A percentile compares a stretch with the other conserved stretches of the same genome.
These are phyloP conservation scores for Dasypus novemcinctus DNA, from an alignment of 2,113 vertebrate species.

Conservation along the genomic window DNA sequence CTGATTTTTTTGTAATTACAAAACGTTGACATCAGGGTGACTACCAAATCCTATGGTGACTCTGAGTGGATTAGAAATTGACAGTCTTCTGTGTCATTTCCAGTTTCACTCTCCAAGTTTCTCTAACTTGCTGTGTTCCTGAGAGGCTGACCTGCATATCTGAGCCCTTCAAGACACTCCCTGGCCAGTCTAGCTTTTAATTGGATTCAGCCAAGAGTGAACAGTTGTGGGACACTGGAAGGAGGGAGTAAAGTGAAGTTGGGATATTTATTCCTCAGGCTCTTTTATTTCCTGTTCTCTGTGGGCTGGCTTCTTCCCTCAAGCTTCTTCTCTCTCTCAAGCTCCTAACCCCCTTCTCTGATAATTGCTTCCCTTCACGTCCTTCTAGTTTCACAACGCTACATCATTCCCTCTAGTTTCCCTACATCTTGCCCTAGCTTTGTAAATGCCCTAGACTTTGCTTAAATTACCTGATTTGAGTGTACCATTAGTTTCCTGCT, in stretches of 20 bases:
- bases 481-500: not conserved
- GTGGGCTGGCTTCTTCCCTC: not conserved
- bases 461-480: not conserved
- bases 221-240: not conserved
- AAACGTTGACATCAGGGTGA: not conserved
- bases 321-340: not conserved
- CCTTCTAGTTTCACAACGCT: not conserved
- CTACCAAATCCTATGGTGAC: not conserved
- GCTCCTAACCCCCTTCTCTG: not conserved
- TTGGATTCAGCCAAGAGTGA: not conserved
- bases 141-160: not conserved
- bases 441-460: not conserved
- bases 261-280: not conserved
- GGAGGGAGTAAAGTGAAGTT: not conserved
- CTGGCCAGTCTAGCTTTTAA: not conserved
- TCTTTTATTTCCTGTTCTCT: not conserved
- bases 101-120: not conserved
- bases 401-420: not conserved
- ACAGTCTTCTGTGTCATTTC: not conserved
- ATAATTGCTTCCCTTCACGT: not conserved
- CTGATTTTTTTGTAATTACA: not conserved
- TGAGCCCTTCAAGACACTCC: not conserved
- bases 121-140: not conserved
- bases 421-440: not conserved
- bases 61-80: not conserved